Percentiles rank a stretch among this genome's conserved stretches.
Conservation (phyloP, 2,113 vertebrate genomes). For the Elaphurus davidianus region DNA sequence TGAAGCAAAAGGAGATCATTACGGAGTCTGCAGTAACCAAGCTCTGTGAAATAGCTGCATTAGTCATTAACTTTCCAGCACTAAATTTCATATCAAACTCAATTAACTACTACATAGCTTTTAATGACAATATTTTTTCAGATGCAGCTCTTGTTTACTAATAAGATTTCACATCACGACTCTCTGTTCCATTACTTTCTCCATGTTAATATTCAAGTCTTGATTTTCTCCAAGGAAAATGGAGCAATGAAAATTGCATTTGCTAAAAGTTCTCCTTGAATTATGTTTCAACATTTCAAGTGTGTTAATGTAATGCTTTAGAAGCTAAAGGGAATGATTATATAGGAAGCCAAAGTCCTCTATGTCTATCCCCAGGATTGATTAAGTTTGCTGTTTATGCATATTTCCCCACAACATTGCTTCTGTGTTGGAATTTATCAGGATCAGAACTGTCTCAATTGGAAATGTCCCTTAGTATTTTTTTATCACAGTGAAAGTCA, state of each 20-base stretch:
- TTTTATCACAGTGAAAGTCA: constrained; percentile 73
- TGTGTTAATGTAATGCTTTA: constrained; percentile 70
- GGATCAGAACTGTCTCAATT: constrained; percentile 66
- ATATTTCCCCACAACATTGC: constrained; percentile 60
- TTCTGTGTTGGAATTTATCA: constrained; percentile 59
- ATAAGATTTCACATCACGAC: constrained; percentile 80
- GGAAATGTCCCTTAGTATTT: constrained; percentile 67
- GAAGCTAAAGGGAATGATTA: constrained; percentile 68
- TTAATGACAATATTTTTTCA: constrained; percentile 86
- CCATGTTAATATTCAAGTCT: constrained; percentile 79
- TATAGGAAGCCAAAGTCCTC: constrained; percentile 35
- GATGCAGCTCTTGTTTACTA: constrained; percentile 85
- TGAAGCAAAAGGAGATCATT: constrained; percentile 84
- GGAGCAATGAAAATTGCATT: constrained; percentile 77
- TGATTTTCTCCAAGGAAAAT: constrained; percentile 79
- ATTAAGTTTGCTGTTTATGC: constrained; percentile 52
- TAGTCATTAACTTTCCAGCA: constrained; percentile 86
- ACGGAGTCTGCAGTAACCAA: constrained; percentile 82
- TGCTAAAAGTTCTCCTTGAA: constrained; percentile 75
- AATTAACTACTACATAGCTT: constrained; percentile 87
- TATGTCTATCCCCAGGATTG: constrained; percentile 44
- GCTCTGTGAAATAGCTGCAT: constrained; percentile 85
- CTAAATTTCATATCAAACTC: constrained; percentile 87
- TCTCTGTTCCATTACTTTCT: constrained; percentile 76
- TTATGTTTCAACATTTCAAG: constrained; percentile 73